Percentiles rank a stretch among this genome's conserved stretches.
These are phyloP conservation scores for Arenaria interpres DNA, from an alignment of 2,113 vertebrate species.

Conservation along the genomic window DNA sequence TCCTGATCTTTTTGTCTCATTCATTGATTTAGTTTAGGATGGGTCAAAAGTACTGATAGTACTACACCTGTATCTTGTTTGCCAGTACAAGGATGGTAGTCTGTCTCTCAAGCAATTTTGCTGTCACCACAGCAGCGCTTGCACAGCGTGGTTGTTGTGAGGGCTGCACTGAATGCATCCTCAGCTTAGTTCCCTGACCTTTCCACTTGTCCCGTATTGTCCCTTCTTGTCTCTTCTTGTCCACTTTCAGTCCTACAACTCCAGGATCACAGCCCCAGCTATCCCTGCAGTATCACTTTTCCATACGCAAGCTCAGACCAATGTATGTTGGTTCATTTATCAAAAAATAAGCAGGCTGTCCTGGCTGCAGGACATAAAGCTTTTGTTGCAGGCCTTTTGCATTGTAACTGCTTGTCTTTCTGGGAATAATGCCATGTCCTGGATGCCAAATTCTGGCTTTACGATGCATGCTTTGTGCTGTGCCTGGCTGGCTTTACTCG, in stretches of 20 bases:
- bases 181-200: background rate
- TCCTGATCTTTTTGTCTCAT: background rate
- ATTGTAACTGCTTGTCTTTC: background rate
- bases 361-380: background rate
- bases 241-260: background rate
- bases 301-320: background rate
- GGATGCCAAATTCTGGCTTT: slow-evolving; percentile 1
- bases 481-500: background rate
- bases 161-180: background rate
- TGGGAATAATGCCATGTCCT: background rate
- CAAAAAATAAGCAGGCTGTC: background rate
- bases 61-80: background rate
- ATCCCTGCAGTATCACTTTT: background rate
- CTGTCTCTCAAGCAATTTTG: background rate
- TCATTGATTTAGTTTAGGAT: background rate
- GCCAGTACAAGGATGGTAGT: background rate
- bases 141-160: background rate
- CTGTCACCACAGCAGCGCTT: background rate
- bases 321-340: background rate
- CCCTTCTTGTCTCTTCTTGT: background rate
- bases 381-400: background rate
- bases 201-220: background rate
- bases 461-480: fast-evolving
- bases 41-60: background rate
- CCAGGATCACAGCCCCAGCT: background rate